Conservation (phyloP, 2,797 vertebrate genomes). For the Pangasius mekongensis region DNA sequence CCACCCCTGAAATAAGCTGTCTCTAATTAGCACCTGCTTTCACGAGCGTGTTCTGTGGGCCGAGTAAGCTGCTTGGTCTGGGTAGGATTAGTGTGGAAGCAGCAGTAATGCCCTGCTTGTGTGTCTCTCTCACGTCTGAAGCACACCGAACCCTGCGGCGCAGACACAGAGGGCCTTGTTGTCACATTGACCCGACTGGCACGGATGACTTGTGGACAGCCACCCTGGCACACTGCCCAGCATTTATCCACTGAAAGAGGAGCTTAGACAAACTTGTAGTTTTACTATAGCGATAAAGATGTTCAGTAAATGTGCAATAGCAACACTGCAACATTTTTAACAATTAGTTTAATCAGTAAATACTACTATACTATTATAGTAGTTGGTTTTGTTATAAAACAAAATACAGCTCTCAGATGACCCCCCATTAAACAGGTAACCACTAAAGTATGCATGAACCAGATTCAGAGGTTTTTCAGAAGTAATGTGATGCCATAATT, state of each 20-base stretch:
- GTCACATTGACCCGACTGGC: conserved; percentile 45
- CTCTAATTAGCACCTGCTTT: conserved; percentile 69
- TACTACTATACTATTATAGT: background rate
- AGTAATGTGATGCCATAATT: conserved; percentile 10
- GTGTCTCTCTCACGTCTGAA: conserved; percentile 58
- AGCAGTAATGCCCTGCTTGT: conserved; percentile 55
- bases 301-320: background rate
- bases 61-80: conserved; percentile 61
- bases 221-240: conserved; percentile 41
- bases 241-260: background rate
- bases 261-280: background rate
- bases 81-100: conserved; percentile 57
- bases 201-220: conserved; percentile 38
- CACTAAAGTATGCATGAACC: background rate
- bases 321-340: background rate
- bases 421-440: background rate
- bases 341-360: background rate
- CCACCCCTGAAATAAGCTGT: conserved; percentile 37
- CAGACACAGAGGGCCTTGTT: conserved; percentile 44
- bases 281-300: conserved; percentile 2
- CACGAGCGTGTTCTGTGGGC: conserved; percentile 51
- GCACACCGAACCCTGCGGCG: conserved; percentile 36
- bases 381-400: background rate
- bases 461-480: conserved; percentile 7
- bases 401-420: background rate